Evolutionary conservation across 1,140 invertebrate species (phyloP).

Genomic region (Rhagoletis pomonella): DNA sequence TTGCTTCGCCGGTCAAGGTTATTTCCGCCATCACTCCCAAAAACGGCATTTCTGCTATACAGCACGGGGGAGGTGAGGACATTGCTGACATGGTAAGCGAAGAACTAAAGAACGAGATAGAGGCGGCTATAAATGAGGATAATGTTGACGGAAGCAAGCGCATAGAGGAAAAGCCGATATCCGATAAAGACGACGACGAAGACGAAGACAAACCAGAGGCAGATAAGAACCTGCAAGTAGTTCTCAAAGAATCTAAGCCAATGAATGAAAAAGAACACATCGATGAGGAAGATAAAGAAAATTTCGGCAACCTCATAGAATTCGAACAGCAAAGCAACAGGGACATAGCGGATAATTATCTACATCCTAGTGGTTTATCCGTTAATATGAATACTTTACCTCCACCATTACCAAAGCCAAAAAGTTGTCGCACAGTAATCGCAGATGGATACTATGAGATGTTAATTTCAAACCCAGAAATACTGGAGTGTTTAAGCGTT

Average conservation of each 20-base stretch:
- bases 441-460: slow-evolving; percentile 90
- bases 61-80: slow-evolving; percentile 71
- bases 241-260: slow-evolving; percentile 20
- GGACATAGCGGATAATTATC: slow-evolving; percentile 4
- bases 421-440: slow-evolving; percentile 79
- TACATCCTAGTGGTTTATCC: background rate
- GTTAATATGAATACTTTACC: slow-evolving; percentile 66
- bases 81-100: slow-evolving; percentile 68
- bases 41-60: slow-evolving; percentile 59
- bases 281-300: slow-evolving; percentile 32
- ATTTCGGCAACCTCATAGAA: slow-evolving; percentile 60
- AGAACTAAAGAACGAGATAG: slow-evolving; percentile 68
- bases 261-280: slow-evolving; percentile 9
- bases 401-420: slow-evolving; percentile 78
- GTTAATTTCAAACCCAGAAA: slow-evolving; percentile 84
- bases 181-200: slow-evolving; percentile 35
- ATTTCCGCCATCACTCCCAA: slow-evolving; percentile 2
- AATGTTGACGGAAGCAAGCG: slow-evolving; percentile 53
- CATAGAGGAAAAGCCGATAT: slow-evolving; percentile 39
- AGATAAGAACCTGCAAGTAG: slow-evolving; percentile 61
- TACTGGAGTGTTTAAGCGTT: slow-evolving; percentile 76
- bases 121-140: slow-evolving; percentile 69
- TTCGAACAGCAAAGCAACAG: slow-evolving; percentile 55
- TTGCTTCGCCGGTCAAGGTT: slow-evolving; percentile 67
- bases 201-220: slow-evolving; percentile 64